phyloP scores from a whole-genome alignment of 2,113 vertebrate genomes.

The Hiodon tergisus region DNA sequence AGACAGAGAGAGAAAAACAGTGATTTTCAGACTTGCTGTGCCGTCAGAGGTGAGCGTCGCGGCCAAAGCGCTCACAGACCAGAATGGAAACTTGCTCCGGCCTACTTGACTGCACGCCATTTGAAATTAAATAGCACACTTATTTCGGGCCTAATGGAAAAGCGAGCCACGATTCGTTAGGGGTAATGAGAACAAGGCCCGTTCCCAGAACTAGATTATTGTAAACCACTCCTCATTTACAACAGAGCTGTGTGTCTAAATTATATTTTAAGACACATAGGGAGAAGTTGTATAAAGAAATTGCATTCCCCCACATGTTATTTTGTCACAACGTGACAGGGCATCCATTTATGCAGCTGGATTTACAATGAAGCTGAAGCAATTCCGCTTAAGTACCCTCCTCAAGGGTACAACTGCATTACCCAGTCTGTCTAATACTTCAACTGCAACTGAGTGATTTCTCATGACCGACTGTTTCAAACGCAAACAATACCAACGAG shows the following conservation, averaged over 20 bases:
- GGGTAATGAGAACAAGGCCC: constrained; percentile 11
- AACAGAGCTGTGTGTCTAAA: background rate
- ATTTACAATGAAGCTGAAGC: too few species aligned
- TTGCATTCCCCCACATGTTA: background rate
- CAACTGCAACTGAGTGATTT: too few species aligned
- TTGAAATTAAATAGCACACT: constrained; percentile 16
- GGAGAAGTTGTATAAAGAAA: too few species aligned
- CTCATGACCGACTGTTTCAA: too few species aligned
- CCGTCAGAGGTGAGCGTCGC: background rate
- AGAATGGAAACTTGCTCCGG: background rate
- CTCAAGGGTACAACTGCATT: too few species aligned
- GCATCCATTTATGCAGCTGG: too few species aligned
- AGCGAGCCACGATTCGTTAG: constrained; percentile 9
- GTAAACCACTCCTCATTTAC: background rate
- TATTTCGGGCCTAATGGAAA: constrained; percentile 19
- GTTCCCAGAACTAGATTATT: constrained; percentile 5
- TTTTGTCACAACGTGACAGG: background rate
- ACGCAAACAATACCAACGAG: too few species aligned
- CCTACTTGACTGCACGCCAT: constrained; percentile 11
- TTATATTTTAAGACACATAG: background rate
- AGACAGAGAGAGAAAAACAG: background rate
- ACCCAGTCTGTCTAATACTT: too few species aligned
- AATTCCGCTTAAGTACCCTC: too few species aligned
- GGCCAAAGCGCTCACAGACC: background rate
- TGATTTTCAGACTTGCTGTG: background rate